A percentile compares a stretch with the other conserved stretches of the same genome.
Conservation (phyloP, 2,888 invertebrate species). For the Sinotaia quadrata region DNA sequence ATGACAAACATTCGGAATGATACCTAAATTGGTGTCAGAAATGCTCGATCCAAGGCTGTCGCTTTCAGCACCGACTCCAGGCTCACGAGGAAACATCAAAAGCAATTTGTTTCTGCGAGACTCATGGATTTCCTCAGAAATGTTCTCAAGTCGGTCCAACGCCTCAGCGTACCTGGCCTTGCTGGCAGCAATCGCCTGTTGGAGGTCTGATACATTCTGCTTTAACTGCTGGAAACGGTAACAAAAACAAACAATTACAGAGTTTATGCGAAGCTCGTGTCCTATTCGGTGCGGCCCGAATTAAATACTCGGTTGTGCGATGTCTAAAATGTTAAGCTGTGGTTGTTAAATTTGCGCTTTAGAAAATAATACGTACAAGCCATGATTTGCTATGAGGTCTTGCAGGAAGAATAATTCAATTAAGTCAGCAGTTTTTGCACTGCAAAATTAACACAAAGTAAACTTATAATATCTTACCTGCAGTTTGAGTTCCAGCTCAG, state of each 20-base stretch:
- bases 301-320: no score
- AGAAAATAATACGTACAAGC: no score
- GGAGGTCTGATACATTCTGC: conserved; percentile 75
- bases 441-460: no score
- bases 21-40: conserved; percentile 18
- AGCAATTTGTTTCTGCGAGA: conserved; percentile 52
- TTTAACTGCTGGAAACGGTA: conserved; percentile 53
- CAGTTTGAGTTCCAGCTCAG: conserved; percentile 55
- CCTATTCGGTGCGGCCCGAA: not conserved
- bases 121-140: conserved; percentile 85
- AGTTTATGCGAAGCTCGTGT: not conserved
- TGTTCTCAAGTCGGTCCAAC: conserved; percentile 87
- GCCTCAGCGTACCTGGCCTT: conserved; percentile 88
- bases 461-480: no score
- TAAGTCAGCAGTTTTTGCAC: no score
- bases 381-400: no score
- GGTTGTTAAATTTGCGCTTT: no score
- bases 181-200: conserved; percentile 83
- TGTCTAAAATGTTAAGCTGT: no score
- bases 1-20: no score
- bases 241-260: no score
- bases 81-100: conserved; percentile 77
- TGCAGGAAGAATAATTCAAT: no score
- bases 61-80: conserved; percentile 83
- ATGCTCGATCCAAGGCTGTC: conserved; percentile 50